phyloP scores from a whole-genome alignment of 2,888 invertebrate genomes.

The Carpatolechia fugitivella region DNA sequence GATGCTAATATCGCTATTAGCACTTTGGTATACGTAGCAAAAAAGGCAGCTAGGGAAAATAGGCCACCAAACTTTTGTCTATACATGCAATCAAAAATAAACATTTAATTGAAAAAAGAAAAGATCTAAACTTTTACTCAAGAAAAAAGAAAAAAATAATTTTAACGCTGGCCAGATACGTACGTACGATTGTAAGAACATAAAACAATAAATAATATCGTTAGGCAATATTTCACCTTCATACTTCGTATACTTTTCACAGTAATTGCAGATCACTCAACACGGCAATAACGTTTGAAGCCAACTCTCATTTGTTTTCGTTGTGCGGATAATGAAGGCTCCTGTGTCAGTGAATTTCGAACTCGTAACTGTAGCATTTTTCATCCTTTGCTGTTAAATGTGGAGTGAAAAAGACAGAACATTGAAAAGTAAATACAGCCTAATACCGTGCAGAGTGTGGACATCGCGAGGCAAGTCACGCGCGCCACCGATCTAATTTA shows the following conservation, averaged over 20 bases:
- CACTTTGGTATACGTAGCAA: too few species aligned
- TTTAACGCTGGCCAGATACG: too few species aligned
- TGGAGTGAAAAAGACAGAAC: conserved; percentile 30
- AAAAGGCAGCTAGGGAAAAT: too few species aligned
- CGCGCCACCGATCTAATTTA: conserved; percentile 60
- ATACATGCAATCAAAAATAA: too few species aligned
- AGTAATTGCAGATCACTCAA: conserved; percentile 40
- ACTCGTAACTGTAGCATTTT: conserved; percentile 20
- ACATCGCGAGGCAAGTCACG: conserved; percentile 62
- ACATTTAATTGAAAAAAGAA: too few species aligned
- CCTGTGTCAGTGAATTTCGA: conserved; percentile 43
- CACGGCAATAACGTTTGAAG: conserved; percentile 41
- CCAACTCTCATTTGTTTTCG: conserved; percentile 41
- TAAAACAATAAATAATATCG: too few species aligned
- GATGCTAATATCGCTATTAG: too few species aligned
- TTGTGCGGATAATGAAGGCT: conserved; percentile 46
- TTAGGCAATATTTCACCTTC: background rate
- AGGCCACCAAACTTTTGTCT: too few species aligned
- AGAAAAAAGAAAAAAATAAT: too few species aligned
- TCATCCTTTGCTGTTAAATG: conserved; percentile 24
- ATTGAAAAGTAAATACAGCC: conserved; percentile 45
- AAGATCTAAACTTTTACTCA: too few species aligned
- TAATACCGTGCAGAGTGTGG: conserved; percentile 40
- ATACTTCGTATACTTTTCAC: background rate
- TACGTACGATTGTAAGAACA: too few species aligned